These are phyloP conservation scores for Malurus splendens DNA, from an alignment of 2,797 vertebrate genomes.

Conservation along the genomic window DNA sequence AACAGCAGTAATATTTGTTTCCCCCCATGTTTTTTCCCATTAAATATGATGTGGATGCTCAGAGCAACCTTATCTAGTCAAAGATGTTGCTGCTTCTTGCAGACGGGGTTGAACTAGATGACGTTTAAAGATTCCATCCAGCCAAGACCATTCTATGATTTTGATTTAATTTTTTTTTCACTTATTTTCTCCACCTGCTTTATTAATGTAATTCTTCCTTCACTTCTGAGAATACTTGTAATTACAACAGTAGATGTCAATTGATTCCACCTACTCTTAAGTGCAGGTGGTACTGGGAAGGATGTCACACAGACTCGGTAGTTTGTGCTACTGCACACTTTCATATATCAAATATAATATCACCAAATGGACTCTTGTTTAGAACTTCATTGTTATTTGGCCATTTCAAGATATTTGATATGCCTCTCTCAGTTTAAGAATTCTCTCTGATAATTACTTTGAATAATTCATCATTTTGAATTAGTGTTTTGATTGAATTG, in stretches of 20 bases:
- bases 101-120: background rate
- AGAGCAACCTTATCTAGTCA: background rate
- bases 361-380: background rate
- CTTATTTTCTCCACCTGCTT: background rate
- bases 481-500: background rate
- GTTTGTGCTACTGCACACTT: background rate
- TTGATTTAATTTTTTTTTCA: background rate
- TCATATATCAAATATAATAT: background rate
- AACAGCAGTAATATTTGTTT: background rate
- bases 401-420: background rate
- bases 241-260: background rate
- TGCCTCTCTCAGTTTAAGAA: background rate
- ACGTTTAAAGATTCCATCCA: background rate
- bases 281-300: background rate
- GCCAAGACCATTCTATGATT: background rate
- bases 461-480: background rate
- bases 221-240: background rate
- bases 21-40: accelerated
- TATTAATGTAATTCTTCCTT: background rate
- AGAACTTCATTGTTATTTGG: background rate
- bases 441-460: background rate
- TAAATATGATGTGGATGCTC: background rate
- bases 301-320: background rate
- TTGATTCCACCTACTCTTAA: background rate
- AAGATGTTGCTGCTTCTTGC: background rate